Conservation (phyloP, 2,888 invertebrate genomes). For the Ochropacha duplaris region DNA sequence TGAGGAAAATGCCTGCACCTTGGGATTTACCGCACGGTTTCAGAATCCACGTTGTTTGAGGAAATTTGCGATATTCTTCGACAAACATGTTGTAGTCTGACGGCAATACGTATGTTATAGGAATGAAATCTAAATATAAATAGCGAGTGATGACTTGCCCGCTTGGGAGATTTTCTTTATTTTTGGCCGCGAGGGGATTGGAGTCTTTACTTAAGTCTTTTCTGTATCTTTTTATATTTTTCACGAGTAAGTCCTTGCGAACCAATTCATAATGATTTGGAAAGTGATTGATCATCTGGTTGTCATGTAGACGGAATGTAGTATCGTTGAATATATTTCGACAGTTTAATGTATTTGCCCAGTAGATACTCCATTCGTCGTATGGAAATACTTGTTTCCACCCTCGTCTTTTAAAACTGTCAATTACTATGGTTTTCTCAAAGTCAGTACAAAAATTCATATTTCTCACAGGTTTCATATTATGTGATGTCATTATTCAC, state of each 20-base stretch:
- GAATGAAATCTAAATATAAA: slow-evolving; percentile 93
- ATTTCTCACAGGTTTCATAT: slow-evolving; percentile 89
- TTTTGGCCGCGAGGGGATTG: slow-evolving; percentile 90
- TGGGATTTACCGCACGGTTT: slow-evolving; percentile 97
- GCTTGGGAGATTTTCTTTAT: slow-evolving; percentile 62
- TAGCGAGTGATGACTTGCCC: slow-evolving; percentile 88
- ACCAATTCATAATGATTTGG: slow-evolving; percentile 97
- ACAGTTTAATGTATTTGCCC: slow-evolving; percentile 95
- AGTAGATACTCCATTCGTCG: slow-evolving; percentile 97
- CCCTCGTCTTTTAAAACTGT: slow-evolving; percentile 47
- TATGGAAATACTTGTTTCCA: slow-evolving; percentile 93
- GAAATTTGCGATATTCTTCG: slow-evolving; percentile 95
- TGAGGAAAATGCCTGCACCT: slow-evolving; percentile 95
- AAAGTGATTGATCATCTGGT: slow-evolving; percentile 97
- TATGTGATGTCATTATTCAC: slow-evolving; percentile 14
- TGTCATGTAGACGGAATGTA: slow-evolving; percentile 84
- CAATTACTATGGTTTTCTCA: slow-evolving; percentile 53
- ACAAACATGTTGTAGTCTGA: slow-evolving; percentile 98
- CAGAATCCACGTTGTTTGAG: slow-evolving; percentile 97
- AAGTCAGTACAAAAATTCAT: slow-evolving; percentile 54
- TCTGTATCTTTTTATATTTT: slow-evolving; percentile 96
- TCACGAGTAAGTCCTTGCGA: slow-evolving; percentile 96
- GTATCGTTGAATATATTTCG: slow-evolving; percentile 89
- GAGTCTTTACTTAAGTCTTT: slow-evolving; percentile 95
- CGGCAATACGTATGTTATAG: slow-evolving; percentile 96